A percentile compares a stretch with the other conserved stretches of the same genome.
phyloP scores from a whole-genome alignment of 1,140 invertebrate species.

The Schlechtendalia chinensis region DNA sequence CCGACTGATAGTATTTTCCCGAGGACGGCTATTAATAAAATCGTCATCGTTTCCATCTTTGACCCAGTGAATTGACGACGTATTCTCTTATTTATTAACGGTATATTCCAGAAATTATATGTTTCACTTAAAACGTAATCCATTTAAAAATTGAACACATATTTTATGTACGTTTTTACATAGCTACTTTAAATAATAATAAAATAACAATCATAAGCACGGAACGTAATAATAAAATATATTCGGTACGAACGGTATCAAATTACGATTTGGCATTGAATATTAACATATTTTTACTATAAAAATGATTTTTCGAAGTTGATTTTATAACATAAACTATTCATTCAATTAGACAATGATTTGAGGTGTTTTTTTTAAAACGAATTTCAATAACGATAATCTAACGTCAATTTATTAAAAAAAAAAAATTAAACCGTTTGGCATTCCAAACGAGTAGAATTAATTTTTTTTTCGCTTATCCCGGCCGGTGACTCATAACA shows the following conservation, averaged over 20 bases:
- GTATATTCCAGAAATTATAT: not conserved
- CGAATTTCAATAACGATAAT: not conserved
- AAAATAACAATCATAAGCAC: not conserved
- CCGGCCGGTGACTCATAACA: slow-evolving; percentile 28
- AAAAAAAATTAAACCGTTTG: not conserved
- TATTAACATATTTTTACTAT: slow-evolving; percentile 10
- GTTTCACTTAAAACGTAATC: slow-evolving; percentile 3
- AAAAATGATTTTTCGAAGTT: slow-evolving; percentile 2
- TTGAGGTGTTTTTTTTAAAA: not conserved
- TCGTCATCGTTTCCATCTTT: not conserved
- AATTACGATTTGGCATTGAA: slow-evolving; percentile 42
- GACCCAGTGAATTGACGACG: not conserved
- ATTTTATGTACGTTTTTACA: no score
- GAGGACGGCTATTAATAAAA: not conserved
- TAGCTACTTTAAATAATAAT: not conserved
- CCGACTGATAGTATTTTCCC: not conserved
- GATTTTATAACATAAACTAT: not conserved
- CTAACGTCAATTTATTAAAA: not conserved
- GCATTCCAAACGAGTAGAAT: not conserved
- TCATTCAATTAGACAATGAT: not conserved
- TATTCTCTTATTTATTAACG: not conserved
- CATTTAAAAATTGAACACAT: not conserved
- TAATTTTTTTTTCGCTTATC: slow-evolving; percentile 23
- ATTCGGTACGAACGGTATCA: slow-evolving; percentile 1
- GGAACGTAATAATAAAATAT: slow-evolving; percentile 21